A percentile compares a stretch with the other conserved stretches of the same genome.
phyloP scores from a whole-genome alignment of 2,888 invertebrate genomes.

The Encarsia formosa region DNA sequence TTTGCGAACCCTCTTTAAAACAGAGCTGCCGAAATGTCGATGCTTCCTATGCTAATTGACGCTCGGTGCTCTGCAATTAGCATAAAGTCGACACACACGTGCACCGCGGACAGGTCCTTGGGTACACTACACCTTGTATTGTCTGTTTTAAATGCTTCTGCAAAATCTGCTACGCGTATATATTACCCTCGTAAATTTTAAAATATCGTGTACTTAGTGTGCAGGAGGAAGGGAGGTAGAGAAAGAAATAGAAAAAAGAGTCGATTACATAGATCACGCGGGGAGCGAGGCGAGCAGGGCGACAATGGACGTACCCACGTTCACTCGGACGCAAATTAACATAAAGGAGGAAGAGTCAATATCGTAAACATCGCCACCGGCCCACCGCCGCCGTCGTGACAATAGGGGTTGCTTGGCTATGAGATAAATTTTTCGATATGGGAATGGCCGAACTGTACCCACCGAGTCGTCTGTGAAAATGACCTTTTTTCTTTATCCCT shows the following conservation, averaged over 20 bases:
- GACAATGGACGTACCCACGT: constrained; percentile 23
- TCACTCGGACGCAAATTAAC: constrained; percentile 29
- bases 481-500: too few species aligned
- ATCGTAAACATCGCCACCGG: constrained; percentile 45
- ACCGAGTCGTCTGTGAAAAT: too few species aligned
- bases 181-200: not conserved
- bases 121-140: not conserved
- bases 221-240: not conserved
- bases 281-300: constrained; percentile 4
- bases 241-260: not conserved
- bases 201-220: constrained; percentile 18
- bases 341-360: constrained; percentile 46
- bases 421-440: constrained; percentile 29
- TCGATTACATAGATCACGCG: constrained; percentile 16
- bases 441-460: constrained; percentile 18
- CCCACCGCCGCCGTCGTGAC: too few species aligned
- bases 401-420: constrained; percentile 28
- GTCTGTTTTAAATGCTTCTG: not conserved
- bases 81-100: constrained; percentile 34
- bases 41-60: constrained; percentile 49
- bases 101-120: not conserved
- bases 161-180: not conserved
- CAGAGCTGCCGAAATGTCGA: constrained; percentile 35
- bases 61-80: constrained; percentile 45
- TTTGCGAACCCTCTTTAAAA: too few species aligned